These are phyloP conservation scores for Patiria miniata DNA, from an alignment of 35 echinoderm and acorn worm genomes.

Conservation along the genomic window DNA sequence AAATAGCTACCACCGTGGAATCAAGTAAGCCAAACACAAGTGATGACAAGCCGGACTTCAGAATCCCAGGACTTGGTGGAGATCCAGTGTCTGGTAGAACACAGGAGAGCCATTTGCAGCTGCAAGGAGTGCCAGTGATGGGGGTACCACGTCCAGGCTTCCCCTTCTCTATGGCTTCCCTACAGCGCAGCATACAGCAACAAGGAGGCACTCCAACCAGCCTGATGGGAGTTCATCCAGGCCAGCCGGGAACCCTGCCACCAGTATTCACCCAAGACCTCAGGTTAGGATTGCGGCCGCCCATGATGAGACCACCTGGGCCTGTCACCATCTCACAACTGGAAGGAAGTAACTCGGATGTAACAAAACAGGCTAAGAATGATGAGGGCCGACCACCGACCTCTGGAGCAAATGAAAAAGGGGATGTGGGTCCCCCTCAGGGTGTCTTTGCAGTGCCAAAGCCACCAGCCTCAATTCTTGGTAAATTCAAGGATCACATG, in stretches of 20 bases:
- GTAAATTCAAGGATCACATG: background rate
- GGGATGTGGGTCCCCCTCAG: background rate
- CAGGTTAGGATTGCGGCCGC: background rate
- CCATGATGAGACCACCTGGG: background rate
- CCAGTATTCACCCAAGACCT: background rate
- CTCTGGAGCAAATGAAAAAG: constrained; percentile 1
- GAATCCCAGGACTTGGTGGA: background rate
- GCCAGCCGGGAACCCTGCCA: background rate
- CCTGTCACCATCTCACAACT: background rate
- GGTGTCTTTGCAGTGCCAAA: constrained; percentile 1
- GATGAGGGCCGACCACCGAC: background rate
- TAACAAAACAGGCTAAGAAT: background rate
- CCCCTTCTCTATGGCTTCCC: background rate
- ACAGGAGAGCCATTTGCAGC: background rate
- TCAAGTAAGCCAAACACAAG: background rate
- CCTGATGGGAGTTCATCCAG: background rate
- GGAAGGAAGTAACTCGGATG: background rate
- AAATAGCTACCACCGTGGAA: background rate
- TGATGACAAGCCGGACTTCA: background rate
- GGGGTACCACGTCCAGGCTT: constrained; percentile 14
- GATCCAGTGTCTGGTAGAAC: background rate
- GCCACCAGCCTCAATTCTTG: background rate
- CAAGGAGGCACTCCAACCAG: background rate
- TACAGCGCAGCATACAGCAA: background rate
- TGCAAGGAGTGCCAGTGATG: background rate